Conservation (phyloP, 2,113 vertebrate genomes). For the Pseudorasbora parva region DNA sequence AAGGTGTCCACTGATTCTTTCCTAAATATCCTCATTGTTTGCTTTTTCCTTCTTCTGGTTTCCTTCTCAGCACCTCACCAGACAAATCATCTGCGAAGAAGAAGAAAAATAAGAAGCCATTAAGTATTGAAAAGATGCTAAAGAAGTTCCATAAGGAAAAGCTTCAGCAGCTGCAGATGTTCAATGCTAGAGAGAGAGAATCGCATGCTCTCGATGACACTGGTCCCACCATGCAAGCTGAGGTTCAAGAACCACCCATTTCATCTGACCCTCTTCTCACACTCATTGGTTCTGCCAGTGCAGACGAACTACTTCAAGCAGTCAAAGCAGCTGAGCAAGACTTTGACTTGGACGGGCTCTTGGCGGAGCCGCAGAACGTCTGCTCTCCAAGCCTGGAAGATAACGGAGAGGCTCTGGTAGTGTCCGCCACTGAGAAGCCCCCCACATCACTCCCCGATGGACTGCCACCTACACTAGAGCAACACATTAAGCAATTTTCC, state of each 20-base stretch:
- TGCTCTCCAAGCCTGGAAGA: constrained; percentile 78
- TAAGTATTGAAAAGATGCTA: constrained; percentile 89
- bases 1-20: not conserved
- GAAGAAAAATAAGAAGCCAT: constrained; percentile 82
- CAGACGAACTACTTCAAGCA: constrained; percentile 85
- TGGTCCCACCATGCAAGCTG: not conserved
- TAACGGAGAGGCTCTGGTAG: constrained; percentile 62
- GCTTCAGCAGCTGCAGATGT: constrained; percentile 66
- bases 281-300: constrained; percentile 81
- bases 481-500: constrained; percentile 80
- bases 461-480: constrained; percentile 80
- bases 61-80: constrained; percentile 63
- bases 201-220: not conserved
- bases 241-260: constrained; percentile 27
- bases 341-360: constrained; percentile 84
- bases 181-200: constrained; percentile 74
- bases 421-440: not conserved
- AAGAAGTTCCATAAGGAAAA: constrained; percentile 93
- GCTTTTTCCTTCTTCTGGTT: not conserved
- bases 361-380: constrained; percentile 77
- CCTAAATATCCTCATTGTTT: not conserved
- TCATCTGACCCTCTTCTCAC: constrained; percentile 82
- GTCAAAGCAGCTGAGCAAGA: constrained; percentile 85
- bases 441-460: constrained; percentile 79
- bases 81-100: constrained; percentile 76